Evolutionary conservation across 2,888 invertebrate species (phyloP).

Genomic region (Lordiphosa fenestrarum): DNA sequence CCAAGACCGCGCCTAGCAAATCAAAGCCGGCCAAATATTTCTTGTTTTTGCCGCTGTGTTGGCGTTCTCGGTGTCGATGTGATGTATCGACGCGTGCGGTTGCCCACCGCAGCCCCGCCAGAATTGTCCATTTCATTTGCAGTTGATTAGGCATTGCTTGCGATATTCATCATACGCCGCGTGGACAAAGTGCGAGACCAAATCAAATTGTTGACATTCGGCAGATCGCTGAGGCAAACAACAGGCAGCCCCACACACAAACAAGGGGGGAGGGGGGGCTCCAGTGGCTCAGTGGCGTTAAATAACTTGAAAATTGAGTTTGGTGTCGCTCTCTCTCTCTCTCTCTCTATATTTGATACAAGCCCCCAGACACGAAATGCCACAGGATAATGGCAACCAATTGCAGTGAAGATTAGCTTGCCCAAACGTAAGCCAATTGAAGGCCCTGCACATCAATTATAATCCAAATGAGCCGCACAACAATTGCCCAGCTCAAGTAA

Average conservation of each 20-base stretch:
- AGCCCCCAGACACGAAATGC: constrained; percentile 30
- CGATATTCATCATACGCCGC: constrained; percentile 68
- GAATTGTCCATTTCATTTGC: constrained; percentile 74
- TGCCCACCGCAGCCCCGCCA: constrained; percentile 34
- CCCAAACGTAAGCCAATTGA: constrained; percentile 46
- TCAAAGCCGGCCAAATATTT: constrained; percentile 24
- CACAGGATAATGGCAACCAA: constrained; percentile 51
- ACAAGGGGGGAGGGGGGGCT: constrained; percentile 3
- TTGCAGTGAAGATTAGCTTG: constrained; percentile 46
- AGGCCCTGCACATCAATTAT: constrained; percentile 64
- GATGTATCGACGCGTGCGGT: constrained; percentile 69
- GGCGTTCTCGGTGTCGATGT: constrained; percentile 56
- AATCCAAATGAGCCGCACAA: constrained; percentile 69
- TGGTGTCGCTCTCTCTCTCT: too few relatives aligned
- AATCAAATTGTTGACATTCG: constrained; percentile 18
- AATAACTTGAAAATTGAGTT: constrained; percentile 67
- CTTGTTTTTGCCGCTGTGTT: constrained; percentile 16
- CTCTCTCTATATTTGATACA: too few relatives aligned
- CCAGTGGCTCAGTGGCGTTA: constrained; percentile 40
- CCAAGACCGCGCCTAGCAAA: constrained; percentile 26
- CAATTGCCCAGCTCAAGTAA: constrained; percentile 52
- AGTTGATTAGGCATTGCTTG: constrained; percentile 64
- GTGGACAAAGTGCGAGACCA: constrained; percentile 20
- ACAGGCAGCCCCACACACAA: not conserved
- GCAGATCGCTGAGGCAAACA: constrained; percentile 6